phyloP scores from a whole-genome alignment of 2,888 invertebrate genomes.

The Branchinecta sandiegonensis region DNA sequence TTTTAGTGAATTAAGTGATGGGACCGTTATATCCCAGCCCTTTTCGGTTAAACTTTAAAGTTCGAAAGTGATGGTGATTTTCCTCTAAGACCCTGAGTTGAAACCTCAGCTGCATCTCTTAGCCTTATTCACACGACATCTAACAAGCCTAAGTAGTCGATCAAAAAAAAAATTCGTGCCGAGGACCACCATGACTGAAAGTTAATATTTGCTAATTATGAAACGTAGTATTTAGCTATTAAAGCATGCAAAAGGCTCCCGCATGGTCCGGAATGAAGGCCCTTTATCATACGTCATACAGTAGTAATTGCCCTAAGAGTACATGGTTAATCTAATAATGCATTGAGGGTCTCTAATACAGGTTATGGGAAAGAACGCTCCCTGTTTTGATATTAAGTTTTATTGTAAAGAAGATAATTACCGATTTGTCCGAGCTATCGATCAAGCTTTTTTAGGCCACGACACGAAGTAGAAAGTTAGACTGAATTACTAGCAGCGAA shows the following conservation, averaged over 20 bases:
- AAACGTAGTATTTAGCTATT: conserved; percentile 15
- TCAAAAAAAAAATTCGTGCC: neutral
- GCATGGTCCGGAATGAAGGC: neutral
- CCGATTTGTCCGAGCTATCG: conserved; percentile 5
- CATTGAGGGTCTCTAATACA: conserved; percentile 12
- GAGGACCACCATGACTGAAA: conserved; percentile 12
- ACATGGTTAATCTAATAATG: conserved; percentile 16
- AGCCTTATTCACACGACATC: conserved; percentile 2
- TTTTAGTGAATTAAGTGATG: no score
- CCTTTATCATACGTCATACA: conserved; percentile 14
- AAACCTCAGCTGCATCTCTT: no score
- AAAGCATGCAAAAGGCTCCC: conserved; percentile 15
- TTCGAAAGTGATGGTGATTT: no score
- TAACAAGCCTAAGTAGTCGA: neutral
- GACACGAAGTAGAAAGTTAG: no score
- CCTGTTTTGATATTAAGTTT: neutral
- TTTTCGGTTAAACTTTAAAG: no score
- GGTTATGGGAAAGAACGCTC: conserved; percentile 14
- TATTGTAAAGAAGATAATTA: neutral
- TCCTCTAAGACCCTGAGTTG: no score
- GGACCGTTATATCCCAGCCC: no score
- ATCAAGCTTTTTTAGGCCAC: neutral
- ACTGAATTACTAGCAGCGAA: no score
- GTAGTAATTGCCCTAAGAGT: conserved; percentile 1
- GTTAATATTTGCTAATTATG: conserved; percentile 12